phyloP scores from a whole-genome alignment of 2,797 vertebrate species.

The Parauchenoglanis punctatus region DNA sequence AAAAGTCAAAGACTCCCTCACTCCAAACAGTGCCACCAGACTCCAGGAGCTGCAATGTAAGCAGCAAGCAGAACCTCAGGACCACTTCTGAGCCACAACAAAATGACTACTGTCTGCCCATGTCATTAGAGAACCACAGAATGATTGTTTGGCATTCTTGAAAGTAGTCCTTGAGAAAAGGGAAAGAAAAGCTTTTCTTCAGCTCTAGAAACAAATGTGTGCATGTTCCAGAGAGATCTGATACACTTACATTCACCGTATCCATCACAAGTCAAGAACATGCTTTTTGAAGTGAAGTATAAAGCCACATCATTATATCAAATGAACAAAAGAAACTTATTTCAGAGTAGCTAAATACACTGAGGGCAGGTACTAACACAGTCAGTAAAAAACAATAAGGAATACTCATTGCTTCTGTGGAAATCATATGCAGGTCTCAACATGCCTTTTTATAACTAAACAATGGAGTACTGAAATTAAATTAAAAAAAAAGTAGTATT shows the following conservation, averaged over 20 bases:
- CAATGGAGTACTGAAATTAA: background rate
- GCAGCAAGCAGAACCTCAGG: slow-evolving; percentile 42
- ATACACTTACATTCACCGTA: slow-evolving; percentile 13
- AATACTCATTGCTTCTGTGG: slow-evolving; percentile 9
- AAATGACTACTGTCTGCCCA: slow-evolving; percentile 52
- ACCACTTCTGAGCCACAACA: slow-evolving; percentile 46
- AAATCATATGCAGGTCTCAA: background rate
- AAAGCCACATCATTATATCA: background rate
- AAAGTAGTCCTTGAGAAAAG: slow-evolving; percentile 33
- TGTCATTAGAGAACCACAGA: slow-evolving; percentile 57
- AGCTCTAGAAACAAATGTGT: slow-evolving; percentile 34
- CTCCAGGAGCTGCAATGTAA: slow-evolving; percentile 47
- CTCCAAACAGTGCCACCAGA: slow-evolving; percentile 38
- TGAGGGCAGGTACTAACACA: slow-evolving; percentile 4
- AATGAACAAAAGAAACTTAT: background rate
- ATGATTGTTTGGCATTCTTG: slow-evolving; percentile 47
- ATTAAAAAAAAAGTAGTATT: background rate
- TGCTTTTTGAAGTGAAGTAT: background rate
- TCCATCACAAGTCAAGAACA: slow-evolving; percentile 12
- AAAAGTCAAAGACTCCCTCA: background rate
- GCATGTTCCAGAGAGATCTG: slow-evolving; percentile 39
- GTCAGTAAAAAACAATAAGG: slow-evolving; percentile 33
- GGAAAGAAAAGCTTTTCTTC: slow-evolving; percentile 28
- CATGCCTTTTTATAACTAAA: background rate
- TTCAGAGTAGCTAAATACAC: background rate